A percentile compares a stretch with the other conserved stretches of the same genome.
Conservation (phyloP, 2,797 vertebrate genomes). For the Pseudocheirus occidentalis region DNA sequence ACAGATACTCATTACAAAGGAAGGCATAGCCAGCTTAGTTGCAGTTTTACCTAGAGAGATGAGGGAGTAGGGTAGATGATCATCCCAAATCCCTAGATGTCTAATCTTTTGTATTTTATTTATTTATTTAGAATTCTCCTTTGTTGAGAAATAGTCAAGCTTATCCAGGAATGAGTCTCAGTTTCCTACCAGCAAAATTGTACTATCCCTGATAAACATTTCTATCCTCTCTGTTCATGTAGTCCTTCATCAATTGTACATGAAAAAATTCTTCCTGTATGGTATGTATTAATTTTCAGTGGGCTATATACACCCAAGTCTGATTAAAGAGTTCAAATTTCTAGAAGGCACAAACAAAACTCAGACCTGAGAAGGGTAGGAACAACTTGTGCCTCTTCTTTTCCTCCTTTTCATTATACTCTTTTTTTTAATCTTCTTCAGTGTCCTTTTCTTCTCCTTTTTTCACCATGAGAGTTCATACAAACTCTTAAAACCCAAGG, state of each 20-base stretch:
- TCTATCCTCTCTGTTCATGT: neutral
- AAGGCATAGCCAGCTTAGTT: neutral
- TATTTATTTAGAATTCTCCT: neutral
- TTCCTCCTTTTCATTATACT: neutral
- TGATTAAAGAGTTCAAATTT: neutral
- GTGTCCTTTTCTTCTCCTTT: neutral
- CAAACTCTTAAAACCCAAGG: neutral
- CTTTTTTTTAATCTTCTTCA: neutral
- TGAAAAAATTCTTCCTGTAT: neutral
- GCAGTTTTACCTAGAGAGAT: neutral
- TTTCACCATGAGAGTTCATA: neutral
- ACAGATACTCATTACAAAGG: neutral
- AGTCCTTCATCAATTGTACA: neutral
- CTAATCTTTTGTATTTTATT: neutral
- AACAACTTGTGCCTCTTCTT: neutral
- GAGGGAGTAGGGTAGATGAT: neutral
- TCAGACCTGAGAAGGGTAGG: neutral
- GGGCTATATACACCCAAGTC: neutral
- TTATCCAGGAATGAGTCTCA: neutral
- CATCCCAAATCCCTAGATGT: neutral
- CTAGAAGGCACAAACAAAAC: neutral
- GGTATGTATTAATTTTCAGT: neutral
- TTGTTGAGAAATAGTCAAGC: neutral
- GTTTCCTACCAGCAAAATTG: neutral
- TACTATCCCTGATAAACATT: neutral